These are phyloP conservation scores for Drosophila erecta DNA, from an alignment of 1,140 invertebrate species.

Conservation along the genomic window DNA sequence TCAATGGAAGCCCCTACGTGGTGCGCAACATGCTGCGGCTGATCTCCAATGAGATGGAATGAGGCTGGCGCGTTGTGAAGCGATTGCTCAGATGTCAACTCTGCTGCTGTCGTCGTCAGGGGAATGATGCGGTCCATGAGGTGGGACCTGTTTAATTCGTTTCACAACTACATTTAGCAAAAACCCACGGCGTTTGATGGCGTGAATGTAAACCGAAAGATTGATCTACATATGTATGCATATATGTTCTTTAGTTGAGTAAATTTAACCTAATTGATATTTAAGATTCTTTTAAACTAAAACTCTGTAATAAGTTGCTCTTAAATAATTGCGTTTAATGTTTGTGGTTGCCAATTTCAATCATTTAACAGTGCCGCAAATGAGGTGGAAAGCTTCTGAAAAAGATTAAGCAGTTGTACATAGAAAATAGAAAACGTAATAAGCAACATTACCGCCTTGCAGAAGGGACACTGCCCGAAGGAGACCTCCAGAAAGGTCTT, in stretches of 20 bases:
- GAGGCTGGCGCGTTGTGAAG: constrained; percentile 67
- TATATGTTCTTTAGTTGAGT: constrained; percentile 51
- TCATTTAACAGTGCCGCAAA: constrained; percentile 64
- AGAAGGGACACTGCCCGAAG: constrained; percentile 77
- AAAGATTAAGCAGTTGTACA: neutral
- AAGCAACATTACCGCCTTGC: constrained; percentile 66
- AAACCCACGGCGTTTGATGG: constrained; percentile 1
- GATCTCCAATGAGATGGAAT: constrained; percentile 64
- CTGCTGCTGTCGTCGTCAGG: constrained; percentile 20
- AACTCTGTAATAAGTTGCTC: constrained; percentile 31
- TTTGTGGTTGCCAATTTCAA: constrained; percentile 2
- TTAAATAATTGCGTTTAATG: constrained; percentile 14
- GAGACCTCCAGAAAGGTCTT: constrained; percentile 74
- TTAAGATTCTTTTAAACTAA: constrained; percentile 39
- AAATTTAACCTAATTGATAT: constrained; percentile 56
- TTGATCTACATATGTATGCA: constrained; percentile 57
- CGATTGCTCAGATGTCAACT: constrained; percentile 45
- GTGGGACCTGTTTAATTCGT: constrained; percentile 33
- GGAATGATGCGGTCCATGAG: constrained; percentile 1
- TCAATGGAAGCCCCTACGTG: constrained; percentile 60
- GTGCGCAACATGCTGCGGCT: constrained; percentile 65
- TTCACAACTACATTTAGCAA: constrained; percentile 40
- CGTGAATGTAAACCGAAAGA: constrained; percentile 26
- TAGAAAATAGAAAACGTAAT: neutral
- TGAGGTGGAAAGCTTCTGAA: constrained; percentile 78